A percentile compares a stretch with the other conserved stretches of the same genome.
Evolutionary conservation across 1,140 invertebrate species (phyloP).

Genomic region (Mesaphorura yosii): DNA sequence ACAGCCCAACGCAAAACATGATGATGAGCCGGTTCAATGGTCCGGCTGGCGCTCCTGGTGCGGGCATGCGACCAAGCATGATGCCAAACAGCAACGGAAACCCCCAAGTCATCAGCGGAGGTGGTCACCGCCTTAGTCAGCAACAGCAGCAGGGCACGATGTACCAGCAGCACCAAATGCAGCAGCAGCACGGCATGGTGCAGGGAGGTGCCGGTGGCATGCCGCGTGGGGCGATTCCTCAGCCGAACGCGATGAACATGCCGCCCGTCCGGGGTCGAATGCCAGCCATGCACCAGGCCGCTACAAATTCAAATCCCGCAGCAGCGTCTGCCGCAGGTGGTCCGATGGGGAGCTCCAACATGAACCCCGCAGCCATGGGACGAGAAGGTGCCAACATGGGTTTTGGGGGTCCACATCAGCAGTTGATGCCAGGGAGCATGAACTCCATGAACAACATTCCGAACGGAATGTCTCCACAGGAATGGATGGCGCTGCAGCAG

Average conservation of each 20-base stretch:
- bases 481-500: not conserved
- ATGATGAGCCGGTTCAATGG: not conserved
- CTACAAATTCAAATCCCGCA: too few relatives aligned
- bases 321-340: too few relatives aligned
- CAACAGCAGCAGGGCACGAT: conserved; percentile 10
- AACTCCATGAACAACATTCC: not conserved
- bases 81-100: not conserved
- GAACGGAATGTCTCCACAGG: not conserved
- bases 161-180: conserved; percentile 15
- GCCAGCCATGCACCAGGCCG: too few relatives aligned
- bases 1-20: not conserved
- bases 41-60: not conserved
- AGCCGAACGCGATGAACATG: not conserved
- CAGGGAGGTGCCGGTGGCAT: not conserved
- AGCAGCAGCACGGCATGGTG: not conserved
- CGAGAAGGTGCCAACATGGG: too few relatives aligned
- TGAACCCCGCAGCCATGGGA: not conserved
- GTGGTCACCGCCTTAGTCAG: conserved; percentile 1
- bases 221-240: not conserved
- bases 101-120: not conserved
- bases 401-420: too few relatives aligned
- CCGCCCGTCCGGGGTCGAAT: not conserved
- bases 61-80: not conserved
- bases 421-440: not conserved
- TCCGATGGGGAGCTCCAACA: not conserved